Percentiles rank a stretch among this genome's conserved stretches.
Evolutionary conservation across 2,888 invertebrate species (phyloP).

Genomic region (Timandra comae): DNA sequence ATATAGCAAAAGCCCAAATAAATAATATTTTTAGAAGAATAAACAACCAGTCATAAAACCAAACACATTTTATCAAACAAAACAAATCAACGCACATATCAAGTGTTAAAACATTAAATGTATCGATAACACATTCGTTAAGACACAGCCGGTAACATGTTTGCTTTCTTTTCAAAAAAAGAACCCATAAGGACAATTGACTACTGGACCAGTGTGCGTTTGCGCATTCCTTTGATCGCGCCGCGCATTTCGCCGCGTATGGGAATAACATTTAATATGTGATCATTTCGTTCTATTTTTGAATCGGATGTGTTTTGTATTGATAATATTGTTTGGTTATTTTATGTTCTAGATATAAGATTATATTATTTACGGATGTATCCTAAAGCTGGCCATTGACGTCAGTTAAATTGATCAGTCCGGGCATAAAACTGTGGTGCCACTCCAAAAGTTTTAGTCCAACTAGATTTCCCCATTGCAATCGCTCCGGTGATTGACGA

Average conservation of each 20-base stretch:
- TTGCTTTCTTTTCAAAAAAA: conserved; percentile 47
- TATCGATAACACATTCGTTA: not conserved
- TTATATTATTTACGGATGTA: not conserved
- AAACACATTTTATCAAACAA: too few species aligned
- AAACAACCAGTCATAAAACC: too few species aligned
- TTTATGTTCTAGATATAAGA: not conserved
- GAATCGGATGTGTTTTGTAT: too few species aligned
- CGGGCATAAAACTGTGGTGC: too few species aligned
- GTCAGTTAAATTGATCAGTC: too few species aligned
- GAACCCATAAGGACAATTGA: conserved; percentile 54
- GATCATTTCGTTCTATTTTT: not conserved
- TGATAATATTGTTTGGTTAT: not conserved
- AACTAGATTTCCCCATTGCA: not conserved
- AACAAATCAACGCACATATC: too few species aligned
- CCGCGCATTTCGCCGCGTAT: conserved; percentile 25
- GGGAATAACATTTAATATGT: conserved; percentile 8
- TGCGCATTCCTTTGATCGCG: conserved; percentile 46
- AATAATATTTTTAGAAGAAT: too few species aligned
- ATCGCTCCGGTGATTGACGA: too few species aligned
- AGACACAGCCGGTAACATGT: conserved; percentile 22
- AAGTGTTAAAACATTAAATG: not conserved
- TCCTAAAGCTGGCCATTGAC: too few species aligned
- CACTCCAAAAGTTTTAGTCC: too few species aligned
- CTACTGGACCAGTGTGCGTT: conserved; percentile 50
- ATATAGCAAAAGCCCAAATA: too few species aligned